phyloP scores from a whole-genome alignment of 2,113 vertebrate species.

The Octodon degus region DNA sequence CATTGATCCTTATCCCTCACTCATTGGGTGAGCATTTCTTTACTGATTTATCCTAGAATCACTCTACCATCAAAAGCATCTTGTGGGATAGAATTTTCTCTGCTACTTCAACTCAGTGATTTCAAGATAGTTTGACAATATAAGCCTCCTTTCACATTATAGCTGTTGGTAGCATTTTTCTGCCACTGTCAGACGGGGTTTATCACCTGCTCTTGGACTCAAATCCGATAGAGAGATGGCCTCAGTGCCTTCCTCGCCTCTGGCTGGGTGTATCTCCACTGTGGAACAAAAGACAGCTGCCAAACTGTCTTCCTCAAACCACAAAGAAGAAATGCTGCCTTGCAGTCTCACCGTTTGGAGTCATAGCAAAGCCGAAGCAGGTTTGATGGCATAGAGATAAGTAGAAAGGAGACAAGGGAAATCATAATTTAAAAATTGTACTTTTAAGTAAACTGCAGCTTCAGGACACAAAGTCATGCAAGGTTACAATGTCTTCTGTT shows the following conservation, averaged over 20 bases:
- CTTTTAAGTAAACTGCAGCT: background rate
- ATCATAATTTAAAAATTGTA: background rate
- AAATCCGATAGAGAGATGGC: background rate
- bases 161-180: constrained; percentile 44
- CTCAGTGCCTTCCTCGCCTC: background rate
- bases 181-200: background rate
- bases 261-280: background rate
- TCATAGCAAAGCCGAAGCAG: background rate
- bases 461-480: background rate
- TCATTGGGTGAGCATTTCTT: background rate
- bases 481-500: background rate
- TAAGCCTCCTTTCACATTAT: background rate
- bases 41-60: constrained; percentile 23
- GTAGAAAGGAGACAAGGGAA: background rate
- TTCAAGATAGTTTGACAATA: constrained; percentile 50
- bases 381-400: background rate
- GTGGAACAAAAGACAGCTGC: background rate
- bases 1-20: background rate
- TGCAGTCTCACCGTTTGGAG: background rate
- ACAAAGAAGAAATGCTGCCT: background rate
- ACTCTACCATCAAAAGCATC: background rate
- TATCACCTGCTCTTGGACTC: constrained; percentile 3
- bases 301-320: background rate
- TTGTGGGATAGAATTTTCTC: background rate
- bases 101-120: constrained; percentile 34